A percentile compares a stretch with the other conserved stretches of the same genome.
Conservation (phyloP, 2,113 vertebrate genomes). For the Ammospiza nelsoni region DNA sequence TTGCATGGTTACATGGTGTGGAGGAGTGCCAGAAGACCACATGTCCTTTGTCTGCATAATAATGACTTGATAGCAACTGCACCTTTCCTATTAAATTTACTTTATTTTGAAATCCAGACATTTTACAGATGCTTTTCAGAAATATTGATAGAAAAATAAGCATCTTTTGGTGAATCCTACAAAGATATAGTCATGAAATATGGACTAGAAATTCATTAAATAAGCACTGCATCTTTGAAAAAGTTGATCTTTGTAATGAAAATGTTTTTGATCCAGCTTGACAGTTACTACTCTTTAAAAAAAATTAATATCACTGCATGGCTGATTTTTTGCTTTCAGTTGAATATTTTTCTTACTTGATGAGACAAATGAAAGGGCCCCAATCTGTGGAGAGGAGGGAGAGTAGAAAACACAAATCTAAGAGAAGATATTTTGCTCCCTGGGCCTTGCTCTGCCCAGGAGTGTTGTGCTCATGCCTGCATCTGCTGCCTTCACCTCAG, state of each 20-base stretch:
- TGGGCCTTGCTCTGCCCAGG: background rate
- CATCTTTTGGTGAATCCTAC: background rate
- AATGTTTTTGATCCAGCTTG: background rate
- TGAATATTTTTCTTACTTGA: background rate
- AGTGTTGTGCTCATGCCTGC: accelerated
- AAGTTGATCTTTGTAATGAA: background rate
- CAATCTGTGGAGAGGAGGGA: background rate
- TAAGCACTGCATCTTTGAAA: background rate
- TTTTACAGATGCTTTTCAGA: background rate
- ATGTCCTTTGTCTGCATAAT: background rate
- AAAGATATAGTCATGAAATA: background rate
- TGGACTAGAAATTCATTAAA: background rate
- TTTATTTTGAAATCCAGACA: background rate
- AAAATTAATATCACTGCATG: background rate
- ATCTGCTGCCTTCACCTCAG: background rate
- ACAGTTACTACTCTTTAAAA: background rate
- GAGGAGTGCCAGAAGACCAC: background rate
- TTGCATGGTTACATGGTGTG: background rate
- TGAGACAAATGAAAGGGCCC: background rate
- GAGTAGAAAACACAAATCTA: background rate
- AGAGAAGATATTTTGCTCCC: background rate
- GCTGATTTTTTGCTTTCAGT: background rate
- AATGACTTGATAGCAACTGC: background rate
- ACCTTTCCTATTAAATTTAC: background rate
- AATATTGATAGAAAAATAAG: background rate